These are phyloP conservation scores for Ganaspis brasiliensis DNA, from an alignment of 2,888 invertebrate species.

Conservation along the genomic window DNA sequence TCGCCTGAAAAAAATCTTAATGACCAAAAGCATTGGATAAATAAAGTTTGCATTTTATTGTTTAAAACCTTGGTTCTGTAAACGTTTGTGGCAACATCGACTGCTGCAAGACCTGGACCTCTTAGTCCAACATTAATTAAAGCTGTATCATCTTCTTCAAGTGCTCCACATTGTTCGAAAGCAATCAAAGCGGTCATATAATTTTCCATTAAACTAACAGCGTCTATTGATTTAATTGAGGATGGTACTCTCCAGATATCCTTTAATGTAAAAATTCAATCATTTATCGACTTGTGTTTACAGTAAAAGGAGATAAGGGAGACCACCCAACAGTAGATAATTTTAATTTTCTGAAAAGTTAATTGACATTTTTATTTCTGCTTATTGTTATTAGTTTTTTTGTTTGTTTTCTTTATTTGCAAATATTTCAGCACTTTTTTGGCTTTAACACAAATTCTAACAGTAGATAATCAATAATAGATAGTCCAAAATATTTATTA, in stretches of 20 bases:
- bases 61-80: constrained; percentile 84
- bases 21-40: background rate
- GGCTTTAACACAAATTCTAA: no score
- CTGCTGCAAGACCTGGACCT: constrained; percentile 85
- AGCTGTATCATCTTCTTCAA: constrained; percentile 83
- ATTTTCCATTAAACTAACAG: constrained; percentile 83
- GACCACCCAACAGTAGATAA: no score
- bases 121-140: constrained; percentile 86
- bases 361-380: no score
- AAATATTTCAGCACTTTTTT: no score
- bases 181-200: constrained; percentile 86
- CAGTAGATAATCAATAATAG: no score
- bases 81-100: constrained; percentile 86
- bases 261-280: constrained; percentile 71
- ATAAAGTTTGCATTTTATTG: constrained; percentile 4
- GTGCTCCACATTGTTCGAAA: constrained; percentile 82
- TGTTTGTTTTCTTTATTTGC: no score
- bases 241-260: constrained; percentile 84
- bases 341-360: no score
- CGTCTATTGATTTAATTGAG: constrained; percentile 82
- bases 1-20: constrained; percentile 81
- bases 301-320: background rate
- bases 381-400: no score
- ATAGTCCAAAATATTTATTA: no score
- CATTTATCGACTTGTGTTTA: background rate